Base-by-base conservation (phyloP, 2,113 vertebrate genomes). In the Hydrolagus affinis region DNA sequence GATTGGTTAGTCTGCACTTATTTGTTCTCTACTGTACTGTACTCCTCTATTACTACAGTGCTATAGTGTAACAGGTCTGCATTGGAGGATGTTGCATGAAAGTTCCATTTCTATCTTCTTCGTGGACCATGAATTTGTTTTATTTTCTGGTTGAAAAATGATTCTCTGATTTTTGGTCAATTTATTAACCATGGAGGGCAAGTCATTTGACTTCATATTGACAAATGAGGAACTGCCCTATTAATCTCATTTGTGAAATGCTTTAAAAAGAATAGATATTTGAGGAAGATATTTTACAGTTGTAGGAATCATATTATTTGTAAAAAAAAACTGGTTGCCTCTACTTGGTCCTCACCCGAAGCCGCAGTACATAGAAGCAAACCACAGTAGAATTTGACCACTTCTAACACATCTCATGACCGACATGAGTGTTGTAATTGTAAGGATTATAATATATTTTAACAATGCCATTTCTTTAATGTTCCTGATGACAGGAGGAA, bases 311-410 rank as follows among this genome's bases (percentile, higher is more conserved):
- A 1, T 44, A 44, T 44, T 44, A 3, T 17, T 74, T 25, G 28
- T 19, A 17, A 14, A 11, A 44, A 44, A 44, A 44, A 44, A 44
- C 44, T 44, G n/a, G 64, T 28, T 80, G 11, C 23, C 11, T 80
- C 59, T 12, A 1, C 12, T 17, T 80, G 77, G 14, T 23, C 59
- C 7, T 4, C 59, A 28, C n/a, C 25, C 77, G 60, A 60, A 80
- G 59, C 59, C 60, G 17, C 59, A 80, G 21, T 11, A 14, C 76
- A 62, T 25, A 17, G n/a, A 23, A 78, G n/a, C 23, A 80, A 25
- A 64, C 60, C 77, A 9, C 77, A 80, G 77, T 17, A 64, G 30
- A 80, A 83, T 59, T 14, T 23, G 66, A 32, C 78, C 78, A 66
- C 9, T 66, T 66, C 14, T 44, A 44, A 44, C 44, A 44, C 44